Percentiles rank a stretch among this genome's conserved stretches.
Evolutionary conservation across 2,888 invertebrate genomes (phyloP).

Genomic region (Villa cingulata): DNA sequence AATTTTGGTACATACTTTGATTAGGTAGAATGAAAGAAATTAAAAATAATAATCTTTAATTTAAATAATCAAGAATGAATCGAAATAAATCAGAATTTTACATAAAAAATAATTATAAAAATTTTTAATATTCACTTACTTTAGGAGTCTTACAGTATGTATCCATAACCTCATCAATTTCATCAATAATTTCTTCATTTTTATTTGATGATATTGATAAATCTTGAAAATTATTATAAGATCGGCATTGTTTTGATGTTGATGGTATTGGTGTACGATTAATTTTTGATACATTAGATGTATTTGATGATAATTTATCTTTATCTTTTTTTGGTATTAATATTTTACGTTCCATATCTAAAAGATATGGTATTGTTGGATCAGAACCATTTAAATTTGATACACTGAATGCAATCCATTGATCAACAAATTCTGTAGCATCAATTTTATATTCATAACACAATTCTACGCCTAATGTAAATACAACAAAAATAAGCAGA

Average conservation of each 20-base stretch:
- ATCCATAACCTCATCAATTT: background rate
- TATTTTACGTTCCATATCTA: slow-evolving; percentile 51
- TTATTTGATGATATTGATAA: background rate
- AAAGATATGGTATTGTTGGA: slow-evolving; percentile 46
- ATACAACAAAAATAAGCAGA: slow-evolving; percentile 4
- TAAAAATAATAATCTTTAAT: too few species aligned
- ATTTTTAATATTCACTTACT: background rate
- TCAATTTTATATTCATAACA: slow-evolving; percentile 49
- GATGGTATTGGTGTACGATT: background rate
- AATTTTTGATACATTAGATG: background rate
- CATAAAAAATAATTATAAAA: too few species aligned
- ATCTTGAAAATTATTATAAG: background rate
- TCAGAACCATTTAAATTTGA: slow-evolving; percentile 48
- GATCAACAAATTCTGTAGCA: slow-evolving; percentile 57
- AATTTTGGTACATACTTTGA: too few species aligned
- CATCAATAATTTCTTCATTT: background rate
- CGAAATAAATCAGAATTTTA: too few species aligned
- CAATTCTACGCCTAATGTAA: slow-evolving; percentile 46
- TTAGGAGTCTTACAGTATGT: background rate
- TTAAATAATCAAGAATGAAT: too few species aligned
- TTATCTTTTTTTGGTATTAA: slow-evolving; percentile 39
- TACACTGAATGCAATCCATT: slow-evolving; percentile 65
- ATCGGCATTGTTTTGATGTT: background rate
- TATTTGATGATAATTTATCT: slow-evolving; percentile 15
- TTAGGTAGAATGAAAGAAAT: too few species aligned